These are phyloP conservation scores for Indicator maculatus DNA, from an alignment of 2,113 vertebrate genomes.

Conservation along the genomic window DNA sequence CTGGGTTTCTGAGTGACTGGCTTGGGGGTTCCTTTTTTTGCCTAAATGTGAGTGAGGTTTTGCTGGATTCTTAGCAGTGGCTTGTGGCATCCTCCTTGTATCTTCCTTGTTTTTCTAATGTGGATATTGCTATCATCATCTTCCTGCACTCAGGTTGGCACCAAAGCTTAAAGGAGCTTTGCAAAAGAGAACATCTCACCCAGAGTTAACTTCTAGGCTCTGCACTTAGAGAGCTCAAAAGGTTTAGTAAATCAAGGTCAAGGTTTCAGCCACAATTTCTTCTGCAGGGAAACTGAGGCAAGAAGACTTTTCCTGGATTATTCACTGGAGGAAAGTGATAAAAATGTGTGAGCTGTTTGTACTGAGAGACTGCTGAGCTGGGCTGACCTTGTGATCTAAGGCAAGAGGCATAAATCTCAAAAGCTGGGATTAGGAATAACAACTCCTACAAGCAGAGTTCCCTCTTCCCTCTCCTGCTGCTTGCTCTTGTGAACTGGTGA, in stretches of 20 bases:
- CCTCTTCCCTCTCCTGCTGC: background rate
- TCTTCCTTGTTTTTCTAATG: background rate
- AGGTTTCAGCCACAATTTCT: background rate
- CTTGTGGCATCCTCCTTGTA: background rate
- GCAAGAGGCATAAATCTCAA: background rate
- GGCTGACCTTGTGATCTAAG: background rate
- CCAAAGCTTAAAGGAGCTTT: background rate
- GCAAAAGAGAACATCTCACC: background rate
- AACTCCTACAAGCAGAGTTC: constrained; percentile 16
- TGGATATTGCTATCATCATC: background rate
- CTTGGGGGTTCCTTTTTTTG: background rate
- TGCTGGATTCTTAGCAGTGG: background rate
- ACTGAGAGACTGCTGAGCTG: background rate
- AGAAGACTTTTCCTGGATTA: background rate
- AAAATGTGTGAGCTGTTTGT: background rate
- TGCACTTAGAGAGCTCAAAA: background rate
- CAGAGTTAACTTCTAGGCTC: background rate
- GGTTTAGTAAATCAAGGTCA: background rate
- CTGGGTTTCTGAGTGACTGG: background rate
- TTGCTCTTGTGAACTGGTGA: background rate
- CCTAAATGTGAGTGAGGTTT: background rate
- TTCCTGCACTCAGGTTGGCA: background rate
- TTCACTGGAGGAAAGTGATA: background rate
- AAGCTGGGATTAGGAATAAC: background rate
- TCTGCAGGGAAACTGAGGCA: constrained; percentile 27